Conservation (phyloP, 2,797 vertebrate species). For the Glyptemys insculpta region DNA sequence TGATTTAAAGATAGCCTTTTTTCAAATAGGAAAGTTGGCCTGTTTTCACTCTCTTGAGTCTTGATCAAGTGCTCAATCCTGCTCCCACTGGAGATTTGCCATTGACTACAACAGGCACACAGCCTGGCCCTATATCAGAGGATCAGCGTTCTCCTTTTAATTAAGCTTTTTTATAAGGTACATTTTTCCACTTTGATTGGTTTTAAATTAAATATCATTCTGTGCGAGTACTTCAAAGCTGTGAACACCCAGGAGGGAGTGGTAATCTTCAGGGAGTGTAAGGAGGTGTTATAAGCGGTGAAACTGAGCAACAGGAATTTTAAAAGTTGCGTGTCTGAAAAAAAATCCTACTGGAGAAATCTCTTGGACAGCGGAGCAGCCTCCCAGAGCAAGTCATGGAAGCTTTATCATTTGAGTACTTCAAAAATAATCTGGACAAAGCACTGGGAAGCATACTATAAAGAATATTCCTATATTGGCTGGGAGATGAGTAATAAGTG, state of each 20-base stretch:
- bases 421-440: slow-evolving; percentile 14
- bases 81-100: neutral
- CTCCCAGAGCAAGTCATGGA: neutral
- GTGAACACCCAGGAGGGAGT: neutral
- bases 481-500: neutral
- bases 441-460: neutral
- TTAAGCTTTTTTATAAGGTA: neutral
- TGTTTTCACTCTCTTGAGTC: slow-evolving; percentile 45
- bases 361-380: neutral
- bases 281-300: neutral
- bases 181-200: neutral
- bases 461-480: slow-evolving; percentile 19
- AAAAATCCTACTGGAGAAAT: neutral
- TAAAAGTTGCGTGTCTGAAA: neutral
- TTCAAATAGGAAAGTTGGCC: neutral
- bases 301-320: neutral
- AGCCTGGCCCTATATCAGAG: neutral
- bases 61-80: neutral
- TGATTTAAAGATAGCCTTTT: slow-evolving; percentile 17
- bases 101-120: neutral
- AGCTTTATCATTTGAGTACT: neutral
- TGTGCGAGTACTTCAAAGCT: neutral
- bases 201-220: neutral
- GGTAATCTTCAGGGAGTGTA: neutral
- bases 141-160: neutral